Evolutionary conservation across 1,140 invertebrate genomes (phyloP).

Genomic region (Drosophila sproati): DNA sequence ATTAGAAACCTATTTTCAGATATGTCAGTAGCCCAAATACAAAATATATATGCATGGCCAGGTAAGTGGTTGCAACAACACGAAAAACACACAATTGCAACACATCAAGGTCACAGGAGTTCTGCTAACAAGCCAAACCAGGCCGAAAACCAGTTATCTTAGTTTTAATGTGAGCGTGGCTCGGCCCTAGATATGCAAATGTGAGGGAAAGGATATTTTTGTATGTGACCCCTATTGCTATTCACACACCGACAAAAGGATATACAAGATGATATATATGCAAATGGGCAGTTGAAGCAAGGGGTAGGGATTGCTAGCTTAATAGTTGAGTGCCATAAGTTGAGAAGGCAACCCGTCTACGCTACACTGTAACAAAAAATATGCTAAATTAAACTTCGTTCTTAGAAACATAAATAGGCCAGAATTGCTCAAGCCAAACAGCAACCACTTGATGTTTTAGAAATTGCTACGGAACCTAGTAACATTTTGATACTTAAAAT

Average conservation of each 20-base stretch:
- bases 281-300: constrained; percentile 56
- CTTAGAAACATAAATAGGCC: too few species aligned
- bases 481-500: too few species aligned
- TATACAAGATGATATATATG: constrained; percentile 75
- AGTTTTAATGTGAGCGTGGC: constrained; percentile 41
- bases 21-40: constrained; percentile 6
- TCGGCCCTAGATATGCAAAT: constrained; percentile 54
- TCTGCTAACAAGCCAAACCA: constrained; percentile 48
- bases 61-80: constrained; percentile 16
- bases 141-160: constrained; percentile 62
- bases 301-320: constrained; percentile 18
- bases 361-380: not conserved
- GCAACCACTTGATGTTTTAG: too few species aligned
- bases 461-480: too few species aligned
- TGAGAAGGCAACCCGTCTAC: not conserved
- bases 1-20: constrained; percentile 44
- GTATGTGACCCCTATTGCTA: constrained; percentile 51
- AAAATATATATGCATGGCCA: constrained; percentile 4
- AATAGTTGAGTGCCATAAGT: constrained; percentile 47
- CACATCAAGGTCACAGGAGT: constrained; percentile 35
- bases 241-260: constrained; percentile 72
- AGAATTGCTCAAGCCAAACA: too few species aligned
- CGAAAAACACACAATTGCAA: constrained; percentile 44
- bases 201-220: constrained; percentile 42
- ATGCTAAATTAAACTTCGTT: too few species aligned